phyloP scores from a whole-genome alignment of 2,113 vertebrate genomes.

The Hippolais icterina region DNA sequence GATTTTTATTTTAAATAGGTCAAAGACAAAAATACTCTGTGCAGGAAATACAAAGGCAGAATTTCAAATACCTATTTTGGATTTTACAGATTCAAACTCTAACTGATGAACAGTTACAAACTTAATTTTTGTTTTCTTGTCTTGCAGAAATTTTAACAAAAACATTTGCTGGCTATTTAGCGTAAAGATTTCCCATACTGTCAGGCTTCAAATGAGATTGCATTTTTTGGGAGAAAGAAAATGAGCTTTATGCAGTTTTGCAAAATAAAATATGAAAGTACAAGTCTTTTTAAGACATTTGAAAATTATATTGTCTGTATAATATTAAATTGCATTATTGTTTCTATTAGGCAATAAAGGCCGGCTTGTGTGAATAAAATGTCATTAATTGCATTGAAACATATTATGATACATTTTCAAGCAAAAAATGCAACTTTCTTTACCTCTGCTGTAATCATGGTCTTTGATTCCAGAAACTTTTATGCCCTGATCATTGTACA shows the following conservation, averaged over 20 bases:
- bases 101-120: not conserved
- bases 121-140: not conserved
- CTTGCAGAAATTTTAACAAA: not conserved
- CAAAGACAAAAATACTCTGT: not conserved
- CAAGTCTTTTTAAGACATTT: not conserved
- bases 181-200: not conserved
- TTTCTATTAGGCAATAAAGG: not conserved
- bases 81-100: not conserved
- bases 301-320: not conserved
- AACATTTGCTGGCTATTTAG: not conserved
- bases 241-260: not conserved
- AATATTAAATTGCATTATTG: not conserved
- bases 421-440: not conserved
- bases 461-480: not conserved
- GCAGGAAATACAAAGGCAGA: not conserved
- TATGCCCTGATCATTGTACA: not conserved
- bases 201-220: not conserved
- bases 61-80: not conserved
- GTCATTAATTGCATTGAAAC: not conserved
- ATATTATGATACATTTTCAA: not conserved
- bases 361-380: not conserved
- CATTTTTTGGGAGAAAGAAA: not conserved
- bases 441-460: not conserved
- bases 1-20: not conserved
- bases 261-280: not conserved